Percentiles rank a stretch among this genome's conserved stretches.
Evolutionary conservation across 1,140 invertebrate species (phyloP).

Genomic region (Lysiphlebus fabarum): DNA sequence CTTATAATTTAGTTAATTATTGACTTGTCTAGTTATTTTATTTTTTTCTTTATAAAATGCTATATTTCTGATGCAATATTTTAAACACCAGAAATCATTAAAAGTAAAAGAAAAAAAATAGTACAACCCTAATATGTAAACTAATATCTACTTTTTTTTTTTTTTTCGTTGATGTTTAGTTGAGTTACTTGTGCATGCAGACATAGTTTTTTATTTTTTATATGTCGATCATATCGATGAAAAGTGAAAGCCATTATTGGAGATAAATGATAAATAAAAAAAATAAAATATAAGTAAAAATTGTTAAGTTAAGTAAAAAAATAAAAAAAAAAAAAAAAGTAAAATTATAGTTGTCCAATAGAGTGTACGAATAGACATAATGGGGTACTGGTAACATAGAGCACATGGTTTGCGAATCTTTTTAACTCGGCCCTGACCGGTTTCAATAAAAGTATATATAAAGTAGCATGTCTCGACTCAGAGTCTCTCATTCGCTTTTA

Average conservation of each 20-base stretch:
- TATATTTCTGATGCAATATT: too few relatives aligned
- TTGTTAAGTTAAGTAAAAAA: constrained; percentile 13
- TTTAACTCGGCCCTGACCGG: constrained; percentile 46
- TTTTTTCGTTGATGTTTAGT: too few relatives aligned
- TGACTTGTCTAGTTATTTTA: too few relatives aligned
- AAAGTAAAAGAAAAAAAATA: too few relatives aligned
- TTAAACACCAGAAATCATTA: too few relatives aligned
- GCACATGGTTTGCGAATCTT: constrained; percentile 38
- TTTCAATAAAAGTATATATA: constrained; percentile 40
- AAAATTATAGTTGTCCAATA: too few relatives aligned
- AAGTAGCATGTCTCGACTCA: constrained; percentile 22
- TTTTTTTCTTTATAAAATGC: too few relatives aligned
- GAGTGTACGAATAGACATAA: too few relatives aligned
- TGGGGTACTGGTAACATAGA: not conserved
- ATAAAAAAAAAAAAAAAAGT: too few relatives aligned
- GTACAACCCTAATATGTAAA: too few relatives aligned
- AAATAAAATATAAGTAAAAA: constrained; percentile 31
- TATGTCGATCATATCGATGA: constrained; percentile 28
- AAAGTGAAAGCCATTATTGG: constrained; percentile 54
- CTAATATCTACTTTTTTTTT: too few relatives aligned
- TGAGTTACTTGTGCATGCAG: not conserved
- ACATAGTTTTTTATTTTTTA: constrained; percentile 15
- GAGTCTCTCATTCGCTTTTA: constrained; percentile 32
- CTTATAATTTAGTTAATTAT: too few relatives aligned
- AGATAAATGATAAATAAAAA: constrained; percentile 35